A percentile compares a stretch with the other conserved stretches of the same genome.
These are phyloP conservation scores for Lymantria dispar DNA, from an alignment of 2,888 invertebrate species.

Conservation along the genomic window DNA sequence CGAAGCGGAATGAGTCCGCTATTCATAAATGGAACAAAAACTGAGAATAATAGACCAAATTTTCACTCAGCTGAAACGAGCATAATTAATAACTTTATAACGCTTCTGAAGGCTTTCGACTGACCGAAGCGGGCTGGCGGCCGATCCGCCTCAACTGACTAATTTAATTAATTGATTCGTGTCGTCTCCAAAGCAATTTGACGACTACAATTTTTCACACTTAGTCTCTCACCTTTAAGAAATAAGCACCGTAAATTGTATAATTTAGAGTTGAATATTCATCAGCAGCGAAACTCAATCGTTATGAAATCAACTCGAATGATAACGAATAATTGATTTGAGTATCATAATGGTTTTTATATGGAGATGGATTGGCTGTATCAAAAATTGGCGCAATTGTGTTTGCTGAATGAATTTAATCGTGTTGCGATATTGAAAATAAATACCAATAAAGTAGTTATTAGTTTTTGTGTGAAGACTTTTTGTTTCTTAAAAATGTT, in stretches of 20 bases:
- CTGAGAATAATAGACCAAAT: background rate
- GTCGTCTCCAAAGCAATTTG: constrained; percentile 43
- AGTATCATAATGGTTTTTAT: constrained; percentile 46
- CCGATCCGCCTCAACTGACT: constrained; percentile 42
- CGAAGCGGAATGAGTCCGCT: background rate
- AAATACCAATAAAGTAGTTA: too few species aligned
- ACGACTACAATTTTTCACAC: constrained; percentile 24
- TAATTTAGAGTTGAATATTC: constrained; percentile 22
- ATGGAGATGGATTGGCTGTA: constrained; percentile 41
- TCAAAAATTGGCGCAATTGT: constrained; percentile 28
- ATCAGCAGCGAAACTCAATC: constrained; percentile 10
- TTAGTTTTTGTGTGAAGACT: too few species aligned
- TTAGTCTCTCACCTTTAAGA: constrained; percentile 3
- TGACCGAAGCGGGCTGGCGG: constrained; percentile 12
- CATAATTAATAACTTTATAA: constrained; percentile 29
- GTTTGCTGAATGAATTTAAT: constrained; percentile 18
- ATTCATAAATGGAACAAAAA: background rate
- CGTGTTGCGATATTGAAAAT: too few species aligned
- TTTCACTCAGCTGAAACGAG: constrained; percentile 13
- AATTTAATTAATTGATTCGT: constrained; percentile 63
- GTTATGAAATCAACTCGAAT: constrained; percentile 27
- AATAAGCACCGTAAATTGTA: constrained; percentile 19
- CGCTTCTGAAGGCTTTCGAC: constrained; percentile 18
- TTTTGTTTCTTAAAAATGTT: too few species aligned
- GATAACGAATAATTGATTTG: constrained; percentile 47